Evolutionary conservation across 2,888 invertebrate species (phyloP).

Genomic region (Danaus chrysippus): DNA sequence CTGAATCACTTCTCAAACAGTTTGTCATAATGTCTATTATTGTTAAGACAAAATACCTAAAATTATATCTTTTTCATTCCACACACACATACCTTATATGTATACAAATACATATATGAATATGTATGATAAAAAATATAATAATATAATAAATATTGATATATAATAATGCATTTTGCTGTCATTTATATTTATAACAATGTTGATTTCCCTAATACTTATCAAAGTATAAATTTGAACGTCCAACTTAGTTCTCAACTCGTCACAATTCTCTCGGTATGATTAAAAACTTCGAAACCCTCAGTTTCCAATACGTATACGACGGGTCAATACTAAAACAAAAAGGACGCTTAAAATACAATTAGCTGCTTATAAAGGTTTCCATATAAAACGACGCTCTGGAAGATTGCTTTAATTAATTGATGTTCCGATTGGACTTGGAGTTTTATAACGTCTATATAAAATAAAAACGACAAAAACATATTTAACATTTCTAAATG

Average conservation of each 20-base stretch:
- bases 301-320: conserved; percentile 21
- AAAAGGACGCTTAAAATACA: conserved; percentile 27
- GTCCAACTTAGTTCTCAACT: conserved; percentile 17
- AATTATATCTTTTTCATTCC: too few species aligned
- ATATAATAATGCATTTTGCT: too few species aligned
- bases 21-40: too few species aligned
- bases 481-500: background rate
- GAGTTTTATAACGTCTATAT: conserved; percentile 3
- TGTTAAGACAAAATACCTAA: too few species aligned
- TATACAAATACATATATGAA: too few species aligned
- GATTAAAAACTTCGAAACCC: conserved; percentile 24
- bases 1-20: too few species aligned
- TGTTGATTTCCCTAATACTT: conserved; percentile 4
- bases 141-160: too few species aligned
- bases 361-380: conserved; percentile 27
- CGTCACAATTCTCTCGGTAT: conserved; percentile 21
- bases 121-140: too few species aligned
- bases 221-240: conserved; percentile 23
- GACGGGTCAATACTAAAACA: conserved; percentile 27
- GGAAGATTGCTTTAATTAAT: conserved; percentile 21
- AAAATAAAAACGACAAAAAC: background rate
- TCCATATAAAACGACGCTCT: conserved; percentile 25
- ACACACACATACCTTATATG: too few species aligned
- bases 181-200: too few species aligned
- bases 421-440: conserved; percentile 15